Conservation (phyloP, 2,113 vertebrate genomes). For the Indicator indicator region DNA sequence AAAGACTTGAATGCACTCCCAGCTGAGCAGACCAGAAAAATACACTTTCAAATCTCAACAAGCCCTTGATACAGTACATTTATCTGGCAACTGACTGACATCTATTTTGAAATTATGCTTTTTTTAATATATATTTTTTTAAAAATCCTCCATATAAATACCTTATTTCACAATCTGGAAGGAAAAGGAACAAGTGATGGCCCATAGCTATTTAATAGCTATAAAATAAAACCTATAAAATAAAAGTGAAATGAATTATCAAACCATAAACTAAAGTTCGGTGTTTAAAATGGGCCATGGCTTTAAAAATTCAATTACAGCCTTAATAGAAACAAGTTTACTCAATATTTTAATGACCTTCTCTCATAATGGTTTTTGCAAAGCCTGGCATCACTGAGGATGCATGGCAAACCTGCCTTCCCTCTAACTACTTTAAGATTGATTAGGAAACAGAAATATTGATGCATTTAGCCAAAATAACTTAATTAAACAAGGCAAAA, state of each 20-base stretch:
- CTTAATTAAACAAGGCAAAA: slow-evolving; percentile 46
- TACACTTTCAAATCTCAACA: slow-evolving; percentile 26
- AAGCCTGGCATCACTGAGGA: not conserved
- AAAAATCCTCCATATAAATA: slow-evolving; percentile 36
- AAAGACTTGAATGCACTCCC: slow-evolving; percentile 3
- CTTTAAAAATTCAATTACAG: slow-evolving; percentile 49
- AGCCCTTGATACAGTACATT: slow-evolving; percentile 59
- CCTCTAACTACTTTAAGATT: slow-evolving; percentile 61
- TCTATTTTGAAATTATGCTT: slow-evolving; percentile 29
- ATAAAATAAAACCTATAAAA: slow-evolving; percentile 66
- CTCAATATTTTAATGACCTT: slow-evolving; percentile 56
- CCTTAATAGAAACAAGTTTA: slow-evolving; percentile 59
- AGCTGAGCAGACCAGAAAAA: slow-evolving; percentile 41
- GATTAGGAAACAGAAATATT: slow-evolving; percentile 60
- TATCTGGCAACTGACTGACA: slow-evolving; percentile 32
- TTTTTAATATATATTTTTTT: not conserved
- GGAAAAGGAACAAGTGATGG: slow-evolving; percentile 49
- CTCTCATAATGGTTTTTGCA: not conserved
- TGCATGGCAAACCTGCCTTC: not conserved
- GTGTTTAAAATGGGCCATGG: slow-evolving; percentile 31
- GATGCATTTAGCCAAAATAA: slow-evolving; percentile 61
- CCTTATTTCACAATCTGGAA: slow-evolving; percentile 41
- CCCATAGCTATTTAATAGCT: slow-evolving; percentile 57
- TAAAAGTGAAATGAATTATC: slow-evolving; percentile 61
- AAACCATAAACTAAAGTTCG: slow-evolving; percentile 54